Evolutionary conservation across 2,797 vertebrate genomes (phyloP), one percentile per base, ranked within the genome.

Genomic region (Tapera naevia): DNA sequence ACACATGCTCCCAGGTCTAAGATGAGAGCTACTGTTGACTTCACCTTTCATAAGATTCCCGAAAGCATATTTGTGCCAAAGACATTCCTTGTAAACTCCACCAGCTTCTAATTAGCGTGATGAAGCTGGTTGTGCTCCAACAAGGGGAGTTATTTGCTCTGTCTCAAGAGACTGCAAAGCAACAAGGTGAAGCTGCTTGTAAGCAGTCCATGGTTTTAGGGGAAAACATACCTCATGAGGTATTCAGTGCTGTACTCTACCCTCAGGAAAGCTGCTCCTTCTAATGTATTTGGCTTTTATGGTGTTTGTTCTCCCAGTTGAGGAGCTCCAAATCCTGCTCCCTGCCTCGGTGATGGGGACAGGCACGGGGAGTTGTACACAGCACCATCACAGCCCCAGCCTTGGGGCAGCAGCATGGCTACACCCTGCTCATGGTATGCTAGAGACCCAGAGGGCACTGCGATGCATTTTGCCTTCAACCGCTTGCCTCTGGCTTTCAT

Each of bases 401-500:
- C 83, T 5, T n/a, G 65, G 93, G 95, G 91, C 92, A 74, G 35
- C 73, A 88, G 80, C 81, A 41, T 13, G 61, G 93, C 93, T 81
- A 97, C 96, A 70, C 93, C 87, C 96, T 91, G 54, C 51, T 79
- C 62, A 18, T 61, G 93, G 96, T 95, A 97, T 96, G 97, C 86
- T 85, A 53, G 66, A 93, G 83, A 87, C 81, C 96, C 61, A 71
- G 50, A 87, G 86, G 92, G 95, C 91, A 94, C 58, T 61, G 86
- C 87, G 80, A 84, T 70, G 89, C 35, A 51, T 87, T 92, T 70
- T 96, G 66, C 92, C 93, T 91, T 94, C 93, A 87, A 94, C 57
- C 91, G 94, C 95, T 89, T 89, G 80, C 91, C 95, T 95, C 86
- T 89, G 94, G 93, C 96, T 96, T 95, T 94, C 95, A 60, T 93